Evolutionary conservation across 2,797 vertebrate species (phyloP).

Genomic region (Enteromius afrohamiltoni): DNA sequence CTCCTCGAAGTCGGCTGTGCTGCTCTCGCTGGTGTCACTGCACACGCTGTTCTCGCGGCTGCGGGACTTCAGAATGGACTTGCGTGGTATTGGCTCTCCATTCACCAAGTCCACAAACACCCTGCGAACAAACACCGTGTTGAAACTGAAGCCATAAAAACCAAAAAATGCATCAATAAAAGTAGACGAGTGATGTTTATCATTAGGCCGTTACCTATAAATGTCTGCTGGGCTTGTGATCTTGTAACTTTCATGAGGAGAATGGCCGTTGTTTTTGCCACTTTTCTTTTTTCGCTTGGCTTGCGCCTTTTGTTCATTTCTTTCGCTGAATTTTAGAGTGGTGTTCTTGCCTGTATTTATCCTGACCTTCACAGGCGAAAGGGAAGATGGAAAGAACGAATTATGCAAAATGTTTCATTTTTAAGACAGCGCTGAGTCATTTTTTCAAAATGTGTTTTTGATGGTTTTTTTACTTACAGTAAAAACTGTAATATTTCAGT

Average conservation of each 20-base stretch:
- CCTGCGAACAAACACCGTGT: constrained; percentile 68
- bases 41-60: constrained; percentile 97
- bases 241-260: constrained; percentile 81
- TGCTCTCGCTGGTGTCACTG: constrained; percentile 95
- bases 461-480: too few species aligned
- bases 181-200: neutral
- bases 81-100: constrained; percentile 91
- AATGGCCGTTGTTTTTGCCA: constrained; percentile 82
- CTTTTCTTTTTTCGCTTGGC: constrained; percentile 92
- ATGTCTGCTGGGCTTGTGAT: constrained; percentile 91
- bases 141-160: neutral
- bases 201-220: constrained; percentile 82
- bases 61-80: constrained; percentile 96
- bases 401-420: neutral
- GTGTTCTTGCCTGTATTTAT: constrained; percentile 99
- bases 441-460: too few species aligned
- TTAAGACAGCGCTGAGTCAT: neutral
- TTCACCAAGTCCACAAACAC: constrained; percentile 94
- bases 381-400: neutral
- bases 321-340: constrained; percentile 95
- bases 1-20: constrained; percentile 89
- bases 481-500: neutral
- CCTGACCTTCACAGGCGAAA: constrained; percentile 82
- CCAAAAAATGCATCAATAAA: neutral
- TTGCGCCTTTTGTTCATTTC: constrained; percentile 95